These are phyloP conservation scores for Drosophila takahashii DNA, from an alignment of 1,140 invertebrate genomes.

Conservation along the genomic window DNA sequence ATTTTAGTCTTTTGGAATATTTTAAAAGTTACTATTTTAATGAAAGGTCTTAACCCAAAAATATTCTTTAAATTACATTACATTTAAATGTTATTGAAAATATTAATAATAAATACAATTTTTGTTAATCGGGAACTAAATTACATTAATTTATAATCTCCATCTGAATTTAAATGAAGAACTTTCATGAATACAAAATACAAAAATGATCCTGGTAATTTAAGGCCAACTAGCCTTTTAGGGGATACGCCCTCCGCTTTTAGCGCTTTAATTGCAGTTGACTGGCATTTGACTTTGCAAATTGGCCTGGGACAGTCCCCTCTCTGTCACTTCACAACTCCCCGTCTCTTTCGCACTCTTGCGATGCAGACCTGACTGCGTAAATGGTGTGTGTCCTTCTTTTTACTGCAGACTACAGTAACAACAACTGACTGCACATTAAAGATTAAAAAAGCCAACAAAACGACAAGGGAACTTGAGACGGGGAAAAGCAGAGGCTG, in stretches of 20 bases:
- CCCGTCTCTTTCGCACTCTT: slow-evolving; percentile 1
- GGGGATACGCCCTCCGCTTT: slow-evolving; percentile 29
- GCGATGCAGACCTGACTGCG: slow-evolving; percentile 50
- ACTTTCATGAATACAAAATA: neutral
- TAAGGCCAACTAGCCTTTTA: neutral
- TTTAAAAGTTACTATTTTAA: neutral
- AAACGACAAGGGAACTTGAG: slow-evolving; percentile 33
- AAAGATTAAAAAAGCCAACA: slow-evolving; percentile 79
- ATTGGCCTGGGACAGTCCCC: slow-evolving; percentile 58
- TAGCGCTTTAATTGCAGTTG: slow-evolving; percentile 76
- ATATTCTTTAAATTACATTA: too few relatives aligned
- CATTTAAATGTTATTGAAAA: too few relatives aligned
- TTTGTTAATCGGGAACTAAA: too few relatives aligned
- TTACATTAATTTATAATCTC: too few relatives aligned
- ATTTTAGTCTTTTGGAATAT: slow-evolving; percentile 1
- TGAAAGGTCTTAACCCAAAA: neutral
- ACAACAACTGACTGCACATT: slow-evolving; percentile 75
- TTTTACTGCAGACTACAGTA: slow-evolving; percentile 27
- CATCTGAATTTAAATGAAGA: neutral
- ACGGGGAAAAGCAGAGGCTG: slow-evolving; percentile 2
- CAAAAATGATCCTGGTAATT: neutral
- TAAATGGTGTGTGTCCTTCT: slow-evolving; percentile 76
- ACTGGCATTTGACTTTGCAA: slow-evolving; percentile 81
- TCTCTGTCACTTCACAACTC: neutral
- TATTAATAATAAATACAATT: too few relatives aligned